A percentile compares a stretch with the other conserved stretches of the same genome.
Conservation (phyloP, 2,797 vertebrate genomes). For the Lagocephalus sceleratus region DNA sequence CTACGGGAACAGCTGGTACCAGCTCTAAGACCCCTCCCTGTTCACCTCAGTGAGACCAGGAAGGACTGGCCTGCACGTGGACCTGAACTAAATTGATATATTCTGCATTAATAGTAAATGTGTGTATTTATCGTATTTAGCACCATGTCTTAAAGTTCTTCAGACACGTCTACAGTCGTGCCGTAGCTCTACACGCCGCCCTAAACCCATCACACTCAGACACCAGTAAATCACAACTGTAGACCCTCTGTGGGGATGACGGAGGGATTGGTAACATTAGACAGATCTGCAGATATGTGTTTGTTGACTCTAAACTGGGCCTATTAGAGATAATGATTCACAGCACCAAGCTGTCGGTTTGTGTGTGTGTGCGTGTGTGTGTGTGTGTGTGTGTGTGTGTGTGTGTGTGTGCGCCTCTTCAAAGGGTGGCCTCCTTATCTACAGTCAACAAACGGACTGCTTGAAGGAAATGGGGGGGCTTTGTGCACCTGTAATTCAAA, state of each 20-base stretch:
- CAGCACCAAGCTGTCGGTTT: conserved; percentile 58
- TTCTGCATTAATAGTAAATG: too few relatives aligned
- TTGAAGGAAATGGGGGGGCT: conserved; percentile 55
- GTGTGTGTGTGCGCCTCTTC: conserved; percentile 46
- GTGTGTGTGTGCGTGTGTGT: conserved; percentile 19
- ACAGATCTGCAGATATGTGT: conserved; percentile 48
- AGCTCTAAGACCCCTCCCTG: too few relatives aligned
- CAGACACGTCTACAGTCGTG: too few relatives aligned
- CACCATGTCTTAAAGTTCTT: too few relatives aligned
- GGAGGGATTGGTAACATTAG: conserved; percentile 22
- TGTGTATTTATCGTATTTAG: too few relatives aligned
- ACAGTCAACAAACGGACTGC: conserved; percentile 65
- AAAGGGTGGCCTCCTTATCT: conserved; percentile 67
- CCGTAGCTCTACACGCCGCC: neutral
- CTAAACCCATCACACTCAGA: conserved; percentile 49
- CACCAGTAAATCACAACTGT: conserved; percentile 23
- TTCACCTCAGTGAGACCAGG: too few relatives aligned
- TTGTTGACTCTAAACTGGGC: conserved; percentile 71
- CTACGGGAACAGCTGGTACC: too few relatives aligned
- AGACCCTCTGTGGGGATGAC: conserved; percentile 42
- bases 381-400: conserved; percentile 12
- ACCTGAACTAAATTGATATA: too few relatives aligned
- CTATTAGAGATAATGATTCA: conserved; percentile 75
- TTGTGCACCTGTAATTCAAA: conserved; percentile 74
- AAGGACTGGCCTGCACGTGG: too few relatives aligned